Conservation (phyloP, 2,797 vertebrate species). For the Acanthis flammea region DNA sequence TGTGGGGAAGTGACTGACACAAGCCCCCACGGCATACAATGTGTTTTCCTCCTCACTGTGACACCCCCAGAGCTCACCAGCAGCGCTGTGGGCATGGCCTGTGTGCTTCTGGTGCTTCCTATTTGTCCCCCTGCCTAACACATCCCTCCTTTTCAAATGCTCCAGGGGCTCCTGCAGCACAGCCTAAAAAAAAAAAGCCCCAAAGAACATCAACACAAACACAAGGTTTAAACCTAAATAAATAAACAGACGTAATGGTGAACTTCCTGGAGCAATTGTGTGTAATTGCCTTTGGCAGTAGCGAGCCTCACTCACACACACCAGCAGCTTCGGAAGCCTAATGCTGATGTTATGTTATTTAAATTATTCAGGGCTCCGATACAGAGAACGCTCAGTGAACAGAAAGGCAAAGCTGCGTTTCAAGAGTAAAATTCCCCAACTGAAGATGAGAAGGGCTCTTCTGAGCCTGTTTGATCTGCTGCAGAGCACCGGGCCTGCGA, state of each 20-base stretch:
- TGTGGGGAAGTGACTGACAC: too few species aligned
- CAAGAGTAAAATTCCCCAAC: neutral
- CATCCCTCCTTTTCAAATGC: neutral
- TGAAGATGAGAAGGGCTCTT: neutral
- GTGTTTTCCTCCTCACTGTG: rapidly evolving
- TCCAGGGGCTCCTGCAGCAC: neutral
- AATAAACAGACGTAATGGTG: neutral
- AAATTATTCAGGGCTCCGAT: neutral
- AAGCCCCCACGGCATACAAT: rapidly evolving
- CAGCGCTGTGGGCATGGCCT: neutral
- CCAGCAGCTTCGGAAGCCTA: neutral
- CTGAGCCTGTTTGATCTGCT: neutral
- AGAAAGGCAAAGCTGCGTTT: neutral
- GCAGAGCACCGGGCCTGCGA: rapidly evolving
- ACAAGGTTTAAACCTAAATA: neutral
- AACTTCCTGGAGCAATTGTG: neutral
- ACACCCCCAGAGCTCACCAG: neutral
- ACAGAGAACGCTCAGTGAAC: neutral
- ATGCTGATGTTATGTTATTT: neutral
- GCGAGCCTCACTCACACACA: neutral
- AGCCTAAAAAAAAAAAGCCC: neutral
- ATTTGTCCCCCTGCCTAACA: neutral
- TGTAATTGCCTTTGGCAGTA: neutral
- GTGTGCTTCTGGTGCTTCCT: neutral
- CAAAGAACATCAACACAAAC: neutral